Conservation (phyloP, 2,113 vertebrate genomes). For the Leiothrix lutea region DNA sequence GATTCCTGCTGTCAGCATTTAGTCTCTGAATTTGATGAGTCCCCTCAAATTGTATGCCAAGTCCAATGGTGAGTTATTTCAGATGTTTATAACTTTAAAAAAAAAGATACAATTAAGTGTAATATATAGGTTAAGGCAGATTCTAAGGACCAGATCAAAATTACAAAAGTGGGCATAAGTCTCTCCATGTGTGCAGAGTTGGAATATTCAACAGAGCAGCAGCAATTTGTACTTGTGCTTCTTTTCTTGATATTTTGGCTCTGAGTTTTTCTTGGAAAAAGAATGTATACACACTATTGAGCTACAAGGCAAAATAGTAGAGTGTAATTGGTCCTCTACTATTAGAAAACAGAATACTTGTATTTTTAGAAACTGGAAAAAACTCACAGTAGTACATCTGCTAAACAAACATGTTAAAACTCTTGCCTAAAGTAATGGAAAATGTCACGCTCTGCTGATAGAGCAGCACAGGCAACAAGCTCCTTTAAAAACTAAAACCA, state of each 20-base stretch:
- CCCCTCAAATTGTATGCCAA: neutral
- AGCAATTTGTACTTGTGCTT: neutral
- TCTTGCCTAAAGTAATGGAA: constrained; percentile 40
- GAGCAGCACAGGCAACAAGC: neutral
- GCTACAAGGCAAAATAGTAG: neutral
- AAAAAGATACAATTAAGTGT: neutral
- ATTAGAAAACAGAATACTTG: neutral
- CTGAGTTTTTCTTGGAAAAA: neutral
- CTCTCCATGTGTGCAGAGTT: neutral
- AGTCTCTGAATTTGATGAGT: neutral
- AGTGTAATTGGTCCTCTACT: neutral
- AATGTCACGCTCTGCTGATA: constrained; percentile 23
- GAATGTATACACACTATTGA: neutral
- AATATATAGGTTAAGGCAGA: neutral
- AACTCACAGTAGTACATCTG: constrained; percentile 32
- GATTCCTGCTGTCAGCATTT: constrained; percentile 38
- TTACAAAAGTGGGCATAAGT: neutral
- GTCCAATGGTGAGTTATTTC: neutral
- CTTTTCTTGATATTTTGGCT: neutral
- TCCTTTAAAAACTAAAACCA: constrained; percentile 26
- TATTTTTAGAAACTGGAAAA: constrained; percentile 37
- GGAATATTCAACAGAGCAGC: neutral
- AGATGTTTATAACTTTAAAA: neutral
- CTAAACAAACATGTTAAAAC: constrained; percentile 22
- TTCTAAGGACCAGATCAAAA: neutral